Base-by-base conservation (phyloP, 2,888 invertebrate genomes). In the Metacarcinus magister region DNA sequence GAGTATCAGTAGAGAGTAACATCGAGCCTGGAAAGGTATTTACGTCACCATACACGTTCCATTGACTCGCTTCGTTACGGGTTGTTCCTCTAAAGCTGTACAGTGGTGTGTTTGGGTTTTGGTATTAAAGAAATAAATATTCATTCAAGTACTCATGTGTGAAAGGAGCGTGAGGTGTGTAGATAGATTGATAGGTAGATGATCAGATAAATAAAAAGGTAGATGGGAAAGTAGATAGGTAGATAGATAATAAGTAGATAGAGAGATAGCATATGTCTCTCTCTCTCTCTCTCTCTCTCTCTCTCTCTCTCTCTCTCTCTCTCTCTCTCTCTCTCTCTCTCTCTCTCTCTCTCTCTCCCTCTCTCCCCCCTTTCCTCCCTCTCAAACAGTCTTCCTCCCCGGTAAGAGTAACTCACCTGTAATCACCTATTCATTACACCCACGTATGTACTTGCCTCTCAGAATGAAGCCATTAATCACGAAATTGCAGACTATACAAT, bases 261-360 rank as follows among this genome's bases (percentile, higher is more conserved):
- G 16, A 2, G 16, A 16, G 23, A 44, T 13, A 90, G 90, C 5
- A 90, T 16, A 5, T 5, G 32, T 19, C 16, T 16, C 19, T 1
- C 32, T 4, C 2, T 32, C n/a, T 90, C 90, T 90, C 46, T 44
- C 43, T 46, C 43, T 90, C 46, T 92, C 54, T 92, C 43, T 92
- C 54, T 92, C 54, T 46, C 32, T 46, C 44, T 32, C 44, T 46
- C 44, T 48, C 32, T 92, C 54, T 92, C 43, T 46, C 92, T 46
- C 92, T 92, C 43, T 92, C 92, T 92, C 48, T 92, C 92, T 92
- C 92, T 92, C 92, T 92, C 92, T 46, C 92, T 92, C 92, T 92
- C 92, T 46, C 92, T 92, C 92, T 92, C 92, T 92, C 92, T 92
- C 92, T 92, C 92, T 92, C 92, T 92, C 92, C 46, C 44, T 44